Conservation (phyloP, 1,140 invertebrate genomes). For the Eriocheir sinensis region DNA sequence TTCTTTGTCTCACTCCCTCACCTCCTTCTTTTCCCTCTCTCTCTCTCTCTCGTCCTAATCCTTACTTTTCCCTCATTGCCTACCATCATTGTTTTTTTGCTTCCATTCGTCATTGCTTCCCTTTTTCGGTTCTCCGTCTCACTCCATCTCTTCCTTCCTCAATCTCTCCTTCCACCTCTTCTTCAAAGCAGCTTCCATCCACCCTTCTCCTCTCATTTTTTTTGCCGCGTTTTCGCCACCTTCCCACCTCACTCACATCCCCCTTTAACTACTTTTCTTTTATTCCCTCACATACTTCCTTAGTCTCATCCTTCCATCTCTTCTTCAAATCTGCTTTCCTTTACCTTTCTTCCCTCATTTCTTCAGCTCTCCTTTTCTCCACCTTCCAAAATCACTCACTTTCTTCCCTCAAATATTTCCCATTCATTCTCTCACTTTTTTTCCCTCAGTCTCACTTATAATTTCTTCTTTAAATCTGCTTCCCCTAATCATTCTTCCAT, state of each 20-base stretch:
- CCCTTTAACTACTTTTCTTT: neutral
- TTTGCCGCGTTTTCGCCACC: too few species aligned
- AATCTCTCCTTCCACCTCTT: neutral
- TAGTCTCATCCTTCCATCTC: neutral
- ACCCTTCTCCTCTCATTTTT: too few species aligned
- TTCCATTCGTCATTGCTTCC: too few species aligned
- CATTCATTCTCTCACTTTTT: neutral
- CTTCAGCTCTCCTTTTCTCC: neutral
- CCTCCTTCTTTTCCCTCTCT: too few species aligned
- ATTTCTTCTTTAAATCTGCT: too few species aligned
- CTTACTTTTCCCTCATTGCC: too few species aligned
- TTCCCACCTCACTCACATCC: neutral
- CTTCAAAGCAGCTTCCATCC: too few species aligned
- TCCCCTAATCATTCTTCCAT: too few species aligned
- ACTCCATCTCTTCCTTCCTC: neutral
- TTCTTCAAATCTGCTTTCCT: neutral
- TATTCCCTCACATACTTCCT: neutral
- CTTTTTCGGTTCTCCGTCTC: too few species aligned
- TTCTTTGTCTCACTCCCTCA: too few species aligned
- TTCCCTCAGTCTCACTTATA: neutral
- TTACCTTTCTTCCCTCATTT: neutral
- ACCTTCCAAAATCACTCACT: constrained; percentile 2
- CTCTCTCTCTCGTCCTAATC: too few species aligned
- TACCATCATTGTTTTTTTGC: too few species aligned
- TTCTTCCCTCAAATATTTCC: neutral